These are phyloP conservation scores for Alloscopus bannaensis DNA, from an alignment of 2,888 invertebrate species.

Conservation along the genomic window DNA sequence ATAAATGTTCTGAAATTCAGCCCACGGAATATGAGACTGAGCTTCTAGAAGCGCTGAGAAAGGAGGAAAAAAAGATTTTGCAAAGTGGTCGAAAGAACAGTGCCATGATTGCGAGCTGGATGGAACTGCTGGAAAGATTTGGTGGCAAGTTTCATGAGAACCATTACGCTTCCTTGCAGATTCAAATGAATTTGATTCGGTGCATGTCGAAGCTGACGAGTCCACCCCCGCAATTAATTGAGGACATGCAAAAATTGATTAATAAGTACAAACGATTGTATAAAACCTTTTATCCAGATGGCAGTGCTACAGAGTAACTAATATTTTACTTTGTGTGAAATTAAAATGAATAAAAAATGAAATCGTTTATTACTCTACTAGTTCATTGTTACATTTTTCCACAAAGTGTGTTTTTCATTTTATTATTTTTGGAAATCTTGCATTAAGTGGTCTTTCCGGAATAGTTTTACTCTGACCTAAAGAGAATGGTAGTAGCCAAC, in stretches of 20 bases:
- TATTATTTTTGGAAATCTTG: too few relatives aligned
- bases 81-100: constrained; percentile 39
- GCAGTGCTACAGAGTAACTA: background rate
- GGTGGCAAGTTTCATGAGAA: constrained; percentile 41
- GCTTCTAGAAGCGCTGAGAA: constrained; percentile 26
- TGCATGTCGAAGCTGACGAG: constrained; percentile 49
- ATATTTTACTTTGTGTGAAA: background rate
- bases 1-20: constrained; percentile 39
- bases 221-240: constrained; percentile 37
- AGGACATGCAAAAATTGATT: constrained; percentile 51
- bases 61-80: constrained; percentile 56
- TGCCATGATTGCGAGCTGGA: constrained; percentile 38
- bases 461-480: too few relatives aligned
- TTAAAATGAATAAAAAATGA: background rate
- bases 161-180: constrained; percentile 40
- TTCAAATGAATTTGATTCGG: constrained; percentile 53
- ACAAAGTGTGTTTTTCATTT: too few relatives aligned
- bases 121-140: constrained; percentile 40
- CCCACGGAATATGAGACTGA: constrained; percentile 55
- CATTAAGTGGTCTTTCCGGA: too few relatives aligned
- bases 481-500: too few relatives aligned
- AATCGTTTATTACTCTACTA: background rate
- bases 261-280: constrained; percentile 47
- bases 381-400: too few relatives aligned
- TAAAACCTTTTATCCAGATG: constrained; percentile 41